These are phyloP conservation scores for Ethmia dodecea DNA, from an alignment of 2,888 invertebrate species.

Conservation along the genomic window DNA sequence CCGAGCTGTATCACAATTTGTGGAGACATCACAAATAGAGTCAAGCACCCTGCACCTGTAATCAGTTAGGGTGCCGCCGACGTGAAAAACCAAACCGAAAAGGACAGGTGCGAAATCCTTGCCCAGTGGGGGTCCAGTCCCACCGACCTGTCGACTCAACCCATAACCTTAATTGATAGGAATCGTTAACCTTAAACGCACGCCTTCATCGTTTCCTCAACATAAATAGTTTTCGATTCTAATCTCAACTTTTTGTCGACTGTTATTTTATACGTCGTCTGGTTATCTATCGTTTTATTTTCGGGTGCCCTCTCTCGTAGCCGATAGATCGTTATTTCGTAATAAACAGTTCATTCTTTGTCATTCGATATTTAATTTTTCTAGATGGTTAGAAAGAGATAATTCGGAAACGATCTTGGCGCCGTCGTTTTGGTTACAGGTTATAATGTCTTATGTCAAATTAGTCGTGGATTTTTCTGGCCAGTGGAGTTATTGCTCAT, in stretches of 20 bases:
- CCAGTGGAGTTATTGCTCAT: conserved; percentile 32
- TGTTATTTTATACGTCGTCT: conserved; percentile 62
- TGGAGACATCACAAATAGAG: conserved; percentile 33
- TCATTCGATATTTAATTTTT: conserved; percentile 74
- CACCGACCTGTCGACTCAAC: conserved; percentile 54
- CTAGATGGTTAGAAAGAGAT: conserved; percentile 51
- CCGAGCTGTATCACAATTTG: conserved; percentile 8
- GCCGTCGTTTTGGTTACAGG: conserved; percentile 51
- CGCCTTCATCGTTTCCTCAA: conserved; percentile 62
- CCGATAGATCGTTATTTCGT: conserved; percentile 68
- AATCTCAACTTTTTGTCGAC: conserved; percentile 59
- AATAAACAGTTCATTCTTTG: conserved; percentile 74
- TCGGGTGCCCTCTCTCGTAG: conserved; percentile 60
- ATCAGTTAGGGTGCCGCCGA: conserved; percentile 50
- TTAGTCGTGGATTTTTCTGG: conserved; percentile 30
- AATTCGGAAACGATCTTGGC: conserved; percentile 47
- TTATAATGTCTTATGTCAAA: conserved; percentile 50
- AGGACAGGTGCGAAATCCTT: conserved; percentile 70
- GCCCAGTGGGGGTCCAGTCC: conserved; percentile 59
- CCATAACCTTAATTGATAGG: conserved; percentile 77
- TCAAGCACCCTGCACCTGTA: conserved; percentile 55
- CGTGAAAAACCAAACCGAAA: conserved; percentile 57
- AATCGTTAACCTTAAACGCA: conserved; percentile 74
- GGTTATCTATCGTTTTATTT: conserved; percentile 61
- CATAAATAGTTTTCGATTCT: conserved; percentile 70